phyloP scores from a whole-genome alignment of 2,113 vertebrate genomes.

The Gallinago media region DNA sequence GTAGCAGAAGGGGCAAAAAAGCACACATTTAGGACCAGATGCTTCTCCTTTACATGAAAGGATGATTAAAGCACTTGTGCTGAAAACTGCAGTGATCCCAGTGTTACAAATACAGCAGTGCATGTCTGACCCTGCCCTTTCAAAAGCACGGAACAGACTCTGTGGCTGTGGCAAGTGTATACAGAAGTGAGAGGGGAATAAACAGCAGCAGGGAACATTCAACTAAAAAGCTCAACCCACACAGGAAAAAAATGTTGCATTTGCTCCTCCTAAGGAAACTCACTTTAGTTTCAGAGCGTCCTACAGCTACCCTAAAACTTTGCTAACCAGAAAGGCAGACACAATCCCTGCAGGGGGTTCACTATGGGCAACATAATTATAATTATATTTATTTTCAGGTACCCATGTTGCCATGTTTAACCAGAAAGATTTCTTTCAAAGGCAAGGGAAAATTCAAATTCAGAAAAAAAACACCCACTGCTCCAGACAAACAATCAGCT shows the following conservation, averaged over 20 bases:
- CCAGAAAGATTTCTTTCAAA: background rate
- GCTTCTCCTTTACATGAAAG: conserved; percentile 61
- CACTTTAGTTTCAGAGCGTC: background rate
- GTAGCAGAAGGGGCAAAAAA: conserved; percentile 58
- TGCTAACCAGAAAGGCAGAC: background rate
- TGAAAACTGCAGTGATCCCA: conserved; percentile 11
- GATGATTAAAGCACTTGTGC: conserved; percentile 48
- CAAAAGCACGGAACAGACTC: background rate
- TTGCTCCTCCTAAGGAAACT: background rate
- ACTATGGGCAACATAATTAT: background rate
- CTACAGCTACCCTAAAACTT: background rate
- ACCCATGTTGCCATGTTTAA: background rate
- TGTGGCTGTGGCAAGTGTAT: background rate
- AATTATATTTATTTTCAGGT: background rate
- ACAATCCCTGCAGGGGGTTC: background rate
- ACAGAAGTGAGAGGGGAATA: background rate
- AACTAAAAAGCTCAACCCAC: background rate
- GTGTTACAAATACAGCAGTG: background rate
- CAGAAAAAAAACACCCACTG: background rate
- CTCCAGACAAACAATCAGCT: background rate
- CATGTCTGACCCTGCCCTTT: background rate
- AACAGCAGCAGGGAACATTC: background rate
- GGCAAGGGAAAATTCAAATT: background rate
- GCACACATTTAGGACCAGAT: conserved; percentile 56
- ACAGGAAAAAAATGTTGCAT: background rate